Base-by-base conservation (phyloP, 2,113 vertebrate genomes). In the Ramphastos sulfuratus region DNA sequence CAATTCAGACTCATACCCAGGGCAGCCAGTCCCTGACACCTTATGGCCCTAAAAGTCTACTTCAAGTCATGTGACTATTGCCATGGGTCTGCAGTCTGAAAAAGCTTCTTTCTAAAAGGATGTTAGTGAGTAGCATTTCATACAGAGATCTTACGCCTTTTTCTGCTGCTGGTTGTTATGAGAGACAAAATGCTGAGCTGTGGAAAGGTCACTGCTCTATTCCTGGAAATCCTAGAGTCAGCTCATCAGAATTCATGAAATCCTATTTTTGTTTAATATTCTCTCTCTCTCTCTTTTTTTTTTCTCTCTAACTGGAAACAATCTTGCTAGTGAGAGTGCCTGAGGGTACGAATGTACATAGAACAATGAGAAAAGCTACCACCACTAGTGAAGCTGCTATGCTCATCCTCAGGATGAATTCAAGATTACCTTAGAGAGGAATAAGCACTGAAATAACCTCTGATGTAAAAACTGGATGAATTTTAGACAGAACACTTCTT, bases 201-300 rank as follows among this genome's bases (percentile, higher is more conserved):
- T 58, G 61, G 65, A 95, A 94, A 94, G 92, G 85, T 92, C 91
- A 93, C 76, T 6, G 7, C 64, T 91, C 76, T 96, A 63, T 91
- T 96, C 76, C 82, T 88, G 82, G 93, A 91, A 95, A 91, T 91
- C 44, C 61, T 84, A 73, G 31, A 95, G 70, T 85, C 85, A 95
- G 90, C 80, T 95, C 70, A 95, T 94, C 58, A 95, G 79, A 91
- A 94, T 94, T 95, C 76, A 95, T 90, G 24, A 96, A 91, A 88
- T 81, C 31, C 76, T 90, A 59, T 82, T 94, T 90, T 84, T 56
- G 20, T 81, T 94, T 77, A 58, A 93, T 87, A 85, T 66, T 91
- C 17, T 71, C 8, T 50, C 14, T 58, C 14, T 61, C 71, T 55
- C 10, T 65, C 33, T 63, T 85, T 31, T 59, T 78, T 54, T 19